These are phyloP conservation scores for Prorops nasuta DNA, from an alignment of 1,140 invertebrate species.

Conservation along the genomic window DNA sequence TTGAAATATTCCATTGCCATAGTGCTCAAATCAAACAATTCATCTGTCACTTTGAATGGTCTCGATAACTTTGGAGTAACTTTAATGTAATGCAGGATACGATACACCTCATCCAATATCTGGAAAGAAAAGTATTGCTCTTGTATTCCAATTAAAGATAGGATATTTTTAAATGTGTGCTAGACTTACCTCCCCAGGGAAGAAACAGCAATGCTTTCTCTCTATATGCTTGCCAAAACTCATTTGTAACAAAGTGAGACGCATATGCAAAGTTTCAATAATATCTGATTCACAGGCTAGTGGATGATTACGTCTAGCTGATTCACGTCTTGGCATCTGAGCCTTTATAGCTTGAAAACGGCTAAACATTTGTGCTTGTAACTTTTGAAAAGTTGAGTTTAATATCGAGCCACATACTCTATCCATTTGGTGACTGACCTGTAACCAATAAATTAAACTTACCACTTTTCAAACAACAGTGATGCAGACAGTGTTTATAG, in stretches of 20 bases:
- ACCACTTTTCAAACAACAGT: constrained; percentile 8
- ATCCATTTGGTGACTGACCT: constrained; percentile 80
- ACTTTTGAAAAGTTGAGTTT: constrained; percentile 77
- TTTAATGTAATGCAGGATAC: constrained; percentile 79
- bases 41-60: constrained; percentile 86
- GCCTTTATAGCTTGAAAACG: constrained; percentile 81
- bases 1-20: constrained; percentile 95
- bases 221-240: constrained; percentile 90
- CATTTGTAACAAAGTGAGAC: constrained; percentile 83
- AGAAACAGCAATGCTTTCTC: constrained; percentile 85
- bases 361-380: constrained; percentile 77
- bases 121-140: constrained; percentile 47
- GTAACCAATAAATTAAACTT: constrained; percentile 12
- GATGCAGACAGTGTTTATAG: background rate
- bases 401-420: constrained; percentile 72
- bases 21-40: constrained; percentile 86
- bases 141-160: too few species aligned
- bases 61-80: constrained; percentile 76
- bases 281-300: constrained; percentile 85
- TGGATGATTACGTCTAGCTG: constrained; percentile 78
- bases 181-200: constrained; percentile 80
- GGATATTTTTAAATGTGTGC: too few species aligned
- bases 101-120: constrained; percentile 74
- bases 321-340: constrained; percentile 86
- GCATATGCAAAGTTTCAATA: constrained; percentile 85